phyloP scores from a whole-genome alignment of 2,113 vertebrate species.

The Noturus placidus region DNA sequence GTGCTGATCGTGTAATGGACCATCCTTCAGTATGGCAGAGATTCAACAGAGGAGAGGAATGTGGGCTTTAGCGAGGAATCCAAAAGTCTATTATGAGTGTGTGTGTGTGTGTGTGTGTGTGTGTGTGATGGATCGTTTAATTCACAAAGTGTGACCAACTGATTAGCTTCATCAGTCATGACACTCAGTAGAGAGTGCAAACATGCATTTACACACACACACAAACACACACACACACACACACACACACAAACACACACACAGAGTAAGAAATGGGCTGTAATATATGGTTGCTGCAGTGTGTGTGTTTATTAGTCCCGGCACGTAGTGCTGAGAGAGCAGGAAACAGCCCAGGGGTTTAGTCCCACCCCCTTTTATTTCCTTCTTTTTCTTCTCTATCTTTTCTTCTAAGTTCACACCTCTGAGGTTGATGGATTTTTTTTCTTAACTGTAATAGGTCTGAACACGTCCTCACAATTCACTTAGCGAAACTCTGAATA shows the following conservation, averaged over 20 bases:
- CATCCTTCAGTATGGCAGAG: background rate
- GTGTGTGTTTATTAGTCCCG: slow-evolving; percentile 46
- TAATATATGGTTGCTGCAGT: slow-evolving; percentile 23
- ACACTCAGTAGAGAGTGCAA: slow-evolving; percentile 26
- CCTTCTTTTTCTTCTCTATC: slow-evolving; percentile 4
- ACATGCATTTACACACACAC: slow-evolving; percentile 4
- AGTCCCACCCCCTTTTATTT: background rate
- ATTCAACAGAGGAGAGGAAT: background rate
- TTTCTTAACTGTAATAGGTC: background rate
- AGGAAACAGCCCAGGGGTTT: slow-evolving; percentile 24
- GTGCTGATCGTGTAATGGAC: background rate
- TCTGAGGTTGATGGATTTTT: background rate
- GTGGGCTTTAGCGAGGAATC: background rate
- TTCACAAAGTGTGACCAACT: slow-evolving; percentile 39
- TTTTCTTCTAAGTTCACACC: background rate
- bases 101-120: slow-evolving; percentile 7
- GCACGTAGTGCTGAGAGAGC: slow-evolving; percentile 50
- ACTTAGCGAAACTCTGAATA: background rate
- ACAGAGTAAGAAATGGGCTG: slow-evolving; percentile 13
- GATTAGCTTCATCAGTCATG: slow-evolving; percentile 50
- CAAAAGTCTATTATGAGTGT: slow-evolving; percentile 11
- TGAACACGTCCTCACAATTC: background rate
- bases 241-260: slow-evolving; percentile 25
- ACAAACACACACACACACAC: background rate
- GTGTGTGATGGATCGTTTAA: slow-evolving; percentile 40